Percentiles rank a stretch among this genome's conserved stretches.
Evolutionary conservation across 2,797 vertebrate genomes (phyloP).

Genomic region (Dendrocincla tyrannina): DNA sequence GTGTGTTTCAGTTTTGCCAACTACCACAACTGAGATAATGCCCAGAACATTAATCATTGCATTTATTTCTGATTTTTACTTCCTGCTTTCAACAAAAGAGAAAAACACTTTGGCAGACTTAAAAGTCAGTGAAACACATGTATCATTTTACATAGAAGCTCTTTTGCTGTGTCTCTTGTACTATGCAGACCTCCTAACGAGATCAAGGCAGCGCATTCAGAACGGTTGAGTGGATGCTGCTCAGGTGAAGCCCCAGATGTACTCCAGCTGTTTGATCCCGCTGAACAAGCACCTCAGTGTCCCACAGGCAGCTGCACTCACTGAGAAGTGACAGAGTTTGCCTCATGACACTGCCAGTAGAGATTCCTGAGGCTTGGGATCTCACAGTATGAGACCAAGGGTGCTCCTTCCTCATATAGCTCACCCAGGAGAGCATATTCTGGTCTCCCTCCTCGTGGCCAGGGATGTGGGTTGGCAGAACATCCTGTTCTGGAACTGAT

Average conservation of each 20-base stretch:
- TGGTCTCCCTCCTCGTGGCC: background rate
- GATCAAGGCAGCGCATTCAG: background rate
- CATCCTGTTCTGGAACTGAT: background rate
- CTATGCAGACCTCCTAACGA: background rate
- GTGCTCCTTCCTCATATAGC: background rate
- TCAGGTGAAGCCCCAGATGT: background rate
- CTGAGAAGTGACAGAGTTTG: background rate
- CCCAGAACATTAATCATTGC: background rate
- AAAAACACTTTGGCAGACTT: background rate
- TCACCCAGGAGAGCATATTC: background rate
- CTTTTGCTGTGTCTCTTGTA: background rate
- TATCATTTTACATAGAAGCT: background rate
- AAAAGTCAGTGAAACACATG: background rate
- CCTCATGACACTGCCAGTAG: background rate
- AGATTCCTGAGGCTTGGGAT: background rate
- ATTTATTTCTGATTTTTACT: background rate
- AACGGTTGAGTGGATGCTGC: background rate
- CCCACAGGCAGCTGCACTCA: background rate
- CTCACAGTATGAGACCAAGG: rapidly evolving
- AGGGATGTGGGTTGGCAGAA: background rate
- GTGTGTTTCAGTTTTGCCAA: background rate
- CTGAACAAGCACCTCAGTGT: background rate
- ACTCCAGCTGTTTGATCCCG: background rate
- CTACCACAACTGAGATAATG: background rate
- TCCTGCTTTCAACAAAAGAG: background rate